Percentiles rank a stretch among this genome's conserved stretches.
Evolutionary conservation across 2,113 vertebrate genomes (phyloP).

Genomic region (Naja naja): DNA sequence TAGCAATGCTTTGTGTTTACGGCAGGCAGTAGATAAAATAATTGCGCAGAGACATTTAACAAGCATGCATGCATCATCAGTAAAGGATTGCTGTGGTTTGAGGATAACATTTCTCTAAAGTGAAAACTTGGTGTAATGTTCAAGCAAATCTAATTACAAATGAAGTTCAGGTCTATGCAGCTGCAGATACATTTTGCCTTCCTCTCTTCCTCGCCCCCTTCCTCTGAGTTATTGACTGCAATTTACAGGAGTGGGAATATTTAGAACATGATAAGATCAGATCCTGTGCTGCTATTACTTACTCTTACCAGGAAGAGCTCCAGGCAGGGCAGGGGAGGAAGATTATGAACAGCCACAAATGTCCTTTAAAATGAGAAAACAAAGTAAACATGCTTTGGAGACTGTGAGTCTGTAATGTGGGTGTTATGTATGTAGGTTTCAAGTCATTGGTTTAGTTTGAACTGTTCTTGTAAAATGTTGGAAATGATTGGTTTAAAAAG

Average conservation of each 20-base stretch:
- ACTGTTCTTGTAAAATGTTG: too few relatives aligned
- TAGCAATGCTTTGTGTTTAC: background rate
- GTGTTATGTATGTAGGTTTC: too few relatives aligned
- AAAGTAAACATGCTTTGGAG: background rate
- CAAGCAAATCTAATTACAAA: background rate
- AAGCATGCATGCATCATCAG: background rate
- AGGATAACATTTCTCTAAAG: background rate
- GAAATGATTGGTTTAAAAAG: too few relatives aligned
- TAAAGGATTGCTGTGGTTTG: background rate
- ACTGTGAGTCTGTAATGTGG: background rate
- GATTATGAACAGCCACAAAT: background rate
- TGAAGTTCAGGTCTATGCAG: background rate
- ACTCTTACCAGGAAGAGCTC: background rate
- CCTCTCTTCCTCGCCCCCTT: background rate
- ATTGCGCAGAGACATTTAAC: background rate
- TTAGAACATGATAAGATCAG: background rate
- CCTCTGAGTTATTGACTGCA: background rate
- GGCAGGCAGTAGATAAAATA: background rate
- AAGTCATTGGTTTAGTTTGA: too few relatives aligned
- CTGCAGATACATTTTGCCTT: background rate
- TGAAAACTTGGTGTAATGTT: background rate
- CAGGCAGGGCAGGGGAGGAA: background rate
- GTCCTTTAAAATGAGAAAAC: background rate
- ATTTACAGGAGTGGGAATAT: background rate
- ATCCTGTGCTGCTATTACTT: background rate